Evolutionary conservation across 2,113 vertebrate genomes (phyloP).

Genomic region (Lasiurus cinereus): DNA sequence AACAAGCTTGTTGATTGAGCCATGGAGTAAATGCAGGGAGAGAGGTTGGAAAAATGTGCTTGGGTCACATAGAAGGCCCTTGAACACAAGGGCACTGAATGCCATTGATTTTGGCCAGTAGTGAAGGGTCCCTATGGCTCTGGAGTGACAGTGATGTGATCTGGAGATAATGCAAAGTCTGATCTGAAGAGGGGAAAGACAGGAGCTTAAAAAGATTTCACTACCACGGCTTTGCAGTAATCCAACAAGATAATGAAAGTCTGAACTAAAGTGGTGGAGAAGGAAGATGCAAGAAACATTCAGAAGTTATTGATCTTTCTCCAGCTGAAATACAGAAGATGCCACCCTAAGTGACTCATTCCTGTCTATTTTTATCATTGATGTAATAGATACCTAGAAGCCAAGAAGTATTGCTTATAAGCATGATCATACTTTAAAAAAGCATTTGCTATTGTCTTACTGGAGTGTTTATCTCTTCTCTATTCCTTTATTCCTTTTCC

Average conservation of each 20-base stretch:
- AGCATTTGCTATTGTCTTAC: background rate
- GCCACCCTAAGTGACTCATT: background rate
- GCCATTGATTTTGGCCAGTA: background rate
- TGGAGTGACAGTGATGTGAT: background rate
- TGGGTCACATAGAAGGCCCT: background rate
- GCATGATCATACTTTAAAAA: background rate
- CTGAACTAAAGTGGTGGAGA: background rate
- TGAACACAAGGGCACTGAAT: background rate
- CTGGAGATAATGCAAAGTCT: background rate
- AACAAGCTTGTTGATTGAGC: background rate
- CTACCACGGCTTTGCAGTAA: constrained; percentile 24
- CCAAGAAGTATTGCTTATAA: background rate
- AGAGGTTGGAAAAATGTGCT: background rate
- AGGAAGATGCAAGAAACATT: background rate
- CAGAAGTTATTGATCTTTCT: constrained; percentile 57
- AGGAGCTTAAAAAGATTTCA: constrained; percentile 54
- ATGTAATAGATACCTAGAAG: background rate
- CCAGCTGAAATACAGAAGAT: background rate
- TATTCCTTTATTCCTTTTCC: background rate
- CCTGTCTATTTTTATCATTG: constrained; percentile 35
- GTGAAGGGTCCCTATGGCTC: constrained; percentile 13
- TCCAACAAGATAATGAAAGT: constrained; percentile 66
- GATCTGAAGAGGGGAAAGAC: constrained; percentile 28
- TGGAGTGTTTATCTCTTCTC: background rate
- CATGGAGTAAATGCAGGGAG: background rate